Base-by-base conservation (phyloP, 2,113 vertebrate species). In the Phyllostomus discolor region DNA sequence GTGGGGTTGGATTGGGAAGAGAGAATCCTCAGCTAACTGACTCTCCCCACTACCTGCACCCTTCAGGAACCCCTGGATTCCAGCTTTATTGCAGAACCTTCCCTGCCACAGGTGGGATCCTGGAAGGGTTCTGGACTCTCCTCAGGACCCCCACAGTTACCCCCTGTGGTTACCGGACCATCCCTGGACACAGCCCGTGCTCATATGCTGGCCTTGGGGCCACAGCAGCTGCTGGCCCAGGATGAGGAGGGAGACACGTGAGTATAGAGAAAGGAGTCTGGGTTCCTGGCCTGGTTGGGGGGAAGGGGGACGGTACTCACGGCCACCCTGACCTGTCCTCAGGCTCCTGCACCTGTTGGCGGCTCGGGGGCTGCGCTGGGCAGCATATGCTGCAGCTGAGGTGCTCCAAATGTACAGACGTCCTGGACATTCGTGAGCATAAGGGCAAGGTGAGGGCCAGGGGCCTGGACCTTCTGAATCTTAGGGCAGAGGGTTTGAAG, bases 201-300 rank as follows among this genome's bases (percentile, higher is more conserved):
- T 66, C 95, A 99, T 54, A 97, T 99, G 46, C 97, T 78, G 20
- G 94, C 97, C 75, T 98, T 99, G 98, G 99, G 99, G 79, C 98
- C 98, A 38, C 98, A 97, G 59, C 98, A 98, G 67, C 98, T 99
- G 48, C 98, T 98, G 12, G 98, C 98, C 52, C 99, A 99, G 92
- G 99, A 99, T 57, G 99, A 99, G 73, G 99, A 99, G 4, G 99
- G 99, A 90, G 99, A 99, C 98, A 99, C 99, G 99, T 99, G 83
- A 99, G 99, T 98, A 3, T 15, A 3, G 50, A 57, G 33, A 11
- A 8, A 1, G 1, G 75, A 8, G 3, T 54, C 35, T 73, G 24
- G 86, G 28, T 20, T 57, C 46, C 10, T 12, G 31, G 31, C 22
- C 33, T 3, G 8, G 41, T 19, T n/a, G 3, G 66, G 33, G 50